phyloP scores from a whole-genome alignment of 37 sponge, comb jelly and placozoan species.

The Chondrosia reniformis region DNA sequence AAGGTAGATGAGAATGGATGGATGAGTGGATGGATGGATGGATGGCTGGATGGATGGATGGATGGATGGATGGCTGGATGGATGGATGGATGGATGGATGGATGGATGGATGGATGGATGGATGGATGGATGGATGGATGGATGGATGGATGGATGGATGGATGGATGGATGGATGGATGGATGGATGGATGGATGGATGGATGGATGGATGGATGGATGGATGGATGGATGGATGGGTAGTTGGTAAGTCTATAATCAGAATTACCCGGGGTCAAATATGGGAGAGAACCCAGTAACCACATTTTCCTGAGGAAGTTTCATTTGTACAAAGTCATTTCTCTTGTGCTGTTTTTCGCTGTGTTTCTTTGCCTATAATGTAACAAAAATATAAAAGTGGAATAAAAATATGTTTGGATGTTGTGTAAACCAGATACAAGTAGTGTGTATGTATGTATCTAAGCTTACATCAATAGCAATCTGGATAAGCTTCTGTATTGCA shows the following conservation, averaged over 20 bases:
- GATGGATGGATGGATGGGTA: no score
- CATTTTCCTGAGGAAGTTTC: conserved; percentile 24
- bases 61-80: no score
- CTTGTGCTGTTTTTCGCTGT: conserved; percentile 41
- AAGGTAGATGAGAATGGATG: no score
- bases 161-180: no score
- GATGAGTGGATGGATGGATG: no score
- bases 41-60: no score
- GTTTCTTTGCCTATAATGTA: conserved; percentile 42
- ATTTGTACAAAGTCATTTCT: conserved; percentile 35
- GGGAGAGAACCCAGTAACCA: conserved; percentile 61
- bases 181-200: no score
- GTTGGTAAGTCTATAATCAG: neutral
- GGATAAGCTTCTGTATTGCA: conserved; percentile 51
- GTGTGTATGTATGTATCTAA: neutral
- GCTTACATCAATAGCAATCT: conserved; percentile 56
- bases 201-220: no score
- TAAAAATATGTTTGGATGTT: neutral
- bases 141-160: no score
- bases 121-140: no score
- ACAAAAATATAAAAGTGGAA: neutral
- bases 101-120: no score
- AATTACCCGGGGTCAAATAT: conserved; percentile 60
- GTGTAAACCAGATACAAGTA: neutral
- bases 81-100: no score